These are phyloP conservation scores for Armadillidium nasatum DNA, from an alignment of 1,140 invertebrate species.

Conservation along the genomic window DNA sequence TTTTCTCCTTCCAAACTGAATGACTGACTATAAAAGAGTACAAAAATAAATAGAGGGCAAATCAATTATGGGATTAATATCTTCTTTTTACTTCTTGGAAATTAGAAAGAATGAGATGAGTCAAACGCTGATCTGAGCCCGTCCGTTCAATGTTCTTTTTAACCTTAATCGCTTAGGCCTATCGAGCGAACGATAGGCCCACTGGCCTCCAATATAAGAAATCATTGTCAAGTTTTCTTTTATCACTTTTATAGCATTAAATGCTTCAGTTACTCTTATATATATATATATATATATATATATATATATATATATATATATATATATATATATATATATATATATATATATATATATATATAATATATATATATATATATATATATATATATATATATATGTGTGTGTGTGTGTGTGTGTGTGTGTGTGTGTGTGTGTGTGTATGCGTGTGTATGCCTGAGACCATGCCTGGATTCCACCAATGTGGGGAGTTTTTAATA, in stretches of 20 bases:
- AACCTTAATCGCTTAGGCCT: not conserved
- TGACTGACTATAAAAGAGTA: too few relatives aligned
- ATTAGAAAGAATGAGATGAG: not conserved
- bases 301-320: conserved; percentile 16
- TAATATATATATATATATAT: conserved; percentile 14
- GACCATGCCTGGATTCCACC: too few relatives aligned
- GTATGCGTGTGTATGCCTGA: too few relatives aligned
- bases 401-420: not conserved
- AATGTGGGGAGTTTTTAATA: too few relatives aligned
- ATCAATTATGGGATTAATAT: conserved; percentile 3
- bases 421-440: too few relatives aligned
- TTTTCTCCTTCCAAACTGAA: too few relatives aligned
- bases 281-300: conserved; percentile 15
- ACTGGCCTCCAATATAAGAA: not conserved
- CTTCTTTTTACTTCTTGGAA: not conserved
- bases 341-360: conserved; percentile 16
- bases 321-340: conserved; percentile 2
- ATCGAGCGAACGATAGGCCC: not conserved
- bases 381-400: conserved; percentile 13
- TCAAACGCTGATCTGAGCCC: not conserved
- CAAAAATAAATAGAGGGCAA: not conserved
- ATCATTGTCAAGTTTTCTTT: conserved; percentile 5
- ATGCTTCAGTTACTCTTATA: not conserved
- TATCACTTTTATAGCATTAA: not conserved
- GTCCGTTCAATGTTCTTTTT: not conserved